Evolutionary conservation across 1,140 invertebrate species (phyloP).

Genomic region (Cardiocondyla obscurior): DNA sequence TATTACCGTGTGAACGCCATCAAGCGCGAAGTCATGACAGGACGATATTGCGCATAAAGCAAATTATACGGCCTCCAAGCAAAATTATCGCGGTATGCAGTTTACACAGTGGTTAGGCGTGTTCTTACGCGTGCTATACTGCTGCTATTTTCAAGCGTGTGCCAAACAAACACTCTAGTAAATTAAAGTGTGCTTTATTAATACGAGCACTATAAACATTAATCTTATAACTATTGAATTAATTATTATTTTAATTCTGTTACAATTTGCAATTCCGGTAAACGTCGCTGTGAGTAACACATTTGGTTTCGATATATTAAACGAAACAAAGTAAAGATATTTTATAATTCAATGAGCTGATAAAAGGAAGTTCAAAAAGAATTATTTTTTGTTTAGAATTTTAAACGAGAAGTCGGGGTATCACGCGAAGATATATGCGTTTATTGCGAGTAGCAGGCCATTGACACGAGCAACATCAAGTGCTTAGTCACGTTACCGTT

Average conservation of each 20-base stretch:
- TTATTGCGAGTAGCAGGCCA: constrained; percentile 9
- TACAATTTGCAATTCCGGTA: background rate
- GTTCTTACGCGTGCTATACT: constrained; percentile 36
- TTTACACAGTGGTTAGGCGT: constrained; percentile 57
- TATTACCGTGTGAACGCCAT: constrained; percentile 25
- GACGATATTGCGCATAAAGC: constrained; percentile 66
- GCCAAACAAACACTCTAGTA: constrained; percentile 17
- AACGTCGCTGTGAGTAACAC: background rate
- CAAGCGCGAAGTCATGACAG: constrained; percentile 64
- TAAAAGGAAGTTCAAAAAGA: background rate
- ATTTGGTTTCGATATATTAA: background rate
- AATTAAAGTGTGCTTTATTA: constrained; percentile 25
- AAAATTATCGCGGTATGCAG: constrained; percentile 63
- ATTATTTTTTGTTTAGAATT: constrained; percentile 25
- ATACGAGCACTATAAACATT: background rate
- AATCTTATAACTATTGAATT: background rate
- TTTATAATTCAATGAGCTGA: background rate
- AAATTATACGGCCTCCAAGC: constrained; percentile 61
- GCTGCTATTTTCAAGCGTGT: constrained; percentile 30
- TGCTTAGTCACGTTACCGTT: constrained; percentile 40
- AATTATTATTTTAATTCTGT: background rate
- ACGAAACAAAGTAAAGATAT: background rate
- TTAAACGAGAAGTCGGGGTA: background rate
- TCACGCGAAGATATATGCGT: constrained; percentile 10
- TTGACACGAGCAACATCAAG: constrained; percentile 31